Evolutionary conservation across 2,113 vertebrate species (phyloP).

Genomic region (Mesitornis unicolor): DNA sequence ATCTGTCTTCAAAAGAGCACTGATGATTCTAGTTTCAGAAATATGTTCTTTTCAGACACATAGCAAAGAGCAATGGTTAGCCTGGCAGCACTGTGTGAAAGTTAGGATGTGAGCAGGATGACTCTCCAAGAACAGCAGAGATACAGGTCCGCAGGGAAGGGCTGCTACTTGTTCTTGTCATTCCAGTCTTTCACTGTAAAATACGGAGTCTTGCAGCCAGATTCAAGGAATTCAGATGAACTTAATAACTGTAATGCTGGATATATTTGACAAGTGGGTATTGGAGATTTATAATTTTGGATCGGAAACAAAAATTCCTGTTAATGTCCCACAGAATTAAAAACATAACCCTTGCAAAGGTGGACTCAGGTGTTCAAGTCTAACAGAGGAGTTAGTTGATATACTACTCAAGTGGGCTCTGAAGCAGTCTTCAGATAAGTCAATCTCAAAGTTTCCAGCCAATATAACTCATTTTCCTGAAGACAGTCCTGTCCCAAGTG

Average conservation of each 20-base stretch:
- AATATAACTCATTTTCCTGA: neutral
- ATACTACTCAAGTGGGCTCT: neutral
- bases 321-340: neutral
- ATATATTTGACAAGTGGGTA: neutral
- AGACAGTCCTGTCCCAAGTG: neutral
- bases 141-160: neutral
- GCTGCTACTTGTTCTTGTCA: neutral
- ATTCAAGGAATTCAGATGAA: fast-evolving
- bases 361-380: neutral
- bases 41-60: neutral
- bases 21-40: neutral
- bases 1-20: neutral
- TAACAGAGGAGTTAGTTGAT: neutral
- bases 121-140: neutral
- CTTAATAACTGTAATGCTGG: neutral
- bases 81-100: neutral
- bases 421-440: neutral
- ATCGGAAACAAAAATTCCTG: neutral
- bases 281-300: neutral
- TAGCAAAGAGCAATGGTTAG: neutral
- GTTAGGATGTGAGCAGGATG: neutral
- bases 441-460: neutral
- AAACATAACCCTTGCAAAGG: neutral
- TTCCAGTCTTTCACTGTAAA: neutral
- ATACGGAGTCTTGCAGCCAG: neutral